Percentiles rank a stretch among this genome's conserved stretches.
phyloP scores from a whole-genome alignment of 2,888 invertebrate species.

The Athripsodes cinereus region DNA sequence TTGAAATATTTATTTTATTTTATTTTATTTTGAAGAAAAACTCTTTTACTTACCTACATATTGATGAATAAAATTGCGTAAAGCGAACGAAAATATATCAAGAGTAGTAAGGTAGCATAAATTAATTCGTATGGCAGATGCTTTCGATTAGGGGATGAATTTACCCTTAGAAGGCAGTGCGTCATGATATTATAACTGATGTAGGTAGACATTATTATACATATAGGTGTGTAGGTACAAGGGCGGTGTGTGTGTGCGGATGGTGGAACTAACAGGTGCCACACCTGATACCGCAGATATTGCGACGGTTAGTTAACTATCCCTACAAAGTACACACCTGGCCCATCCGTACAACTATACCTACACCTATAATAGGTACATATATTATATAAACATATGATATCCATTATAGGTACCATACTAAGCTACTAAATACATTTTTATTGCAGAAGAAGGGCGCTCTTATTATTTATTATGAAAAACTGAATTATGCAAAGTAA shows the following conservation, averaged over 20 bases:
- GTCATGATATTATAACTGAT: too few species aligned
- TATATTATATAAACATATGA: too few species aligned
- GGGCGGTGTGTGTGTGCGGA: neutral
- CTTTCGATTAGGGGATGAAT: neutral
- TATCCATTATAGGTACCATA: too few species aligned
- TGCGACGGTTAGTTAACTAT: neutral
- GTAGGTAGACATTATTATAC: too few species aligned
- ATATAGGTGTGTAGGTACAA: too few species aligned
- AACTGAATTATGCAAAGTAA: too few species aligned
- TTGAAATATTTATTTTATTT: too few species aligned
- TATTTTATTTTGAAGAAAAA: too few species aligned
- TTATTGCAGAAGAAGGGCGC: too few species aligned
- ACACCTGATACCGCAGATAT: slow-evolving; percentile 1
- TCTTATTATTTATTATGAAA: too few species aligned
- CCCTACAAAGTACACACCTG: neutral
- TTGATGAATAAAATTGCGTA: neutral
- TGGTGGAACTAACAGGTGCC: neutral
- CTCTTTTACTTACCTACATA: neutral
- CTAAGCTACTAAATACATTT: too few species aligned
- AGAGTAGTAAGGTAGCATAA: neutral
- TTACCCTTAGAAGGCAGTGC: neutral
- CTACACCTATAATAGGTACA: too few species aligned
- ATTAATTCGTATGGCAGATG: neutral
- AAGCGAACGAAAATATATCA: neutral
- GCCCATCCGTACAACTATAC: neutral